Percentiles rank a stretch among this genome's conserved stretches.
phyloP scores from a whole-genome alignment of 1,140 invertebrate species.

The Zaprionus camerounensis region DNA sequence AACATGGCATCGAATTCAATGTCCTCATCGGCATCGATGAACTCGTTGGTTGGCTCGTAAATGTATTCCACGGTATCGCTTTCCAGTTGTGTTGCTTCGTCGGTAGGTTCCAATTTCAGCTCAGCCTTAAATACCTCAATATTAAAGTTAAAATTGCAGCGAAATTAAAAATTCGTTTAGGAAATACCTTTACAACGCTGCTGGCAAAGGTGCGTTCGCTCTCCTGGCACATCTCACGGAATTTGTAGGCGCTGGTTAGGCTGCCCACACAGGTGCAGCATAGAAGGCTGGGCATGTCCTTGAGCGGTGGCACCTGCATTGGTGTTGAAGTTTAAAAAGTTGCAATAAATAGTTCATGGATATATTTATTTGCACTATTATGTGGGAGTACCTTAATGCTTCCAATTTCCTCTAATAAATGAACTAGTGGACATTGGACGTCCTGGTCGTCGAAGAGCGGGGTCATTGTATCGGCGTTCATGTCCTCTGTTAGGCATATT shows the following conservation, averaged over 20 bases:
- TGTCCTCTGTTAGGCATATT: conserved; percentile 75
- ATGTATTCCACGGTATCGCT: conserved; percentile 66
- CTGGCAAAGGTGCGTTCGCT: conserved; percentile 71
- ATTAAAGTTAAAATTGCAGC: background rate
- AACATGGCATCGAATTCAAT: conserved; percentile 68
- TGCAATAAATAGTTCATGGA: background rate
- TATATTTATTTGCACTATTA: background rate
- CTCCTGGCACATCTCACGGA: conserved; percentile 71
- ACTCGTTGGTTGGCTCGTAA: conserved; percentile 70
- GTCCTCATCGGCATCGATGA: conserved; percentile 71
- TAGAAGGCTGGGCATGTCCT: conserved; percentile 76
- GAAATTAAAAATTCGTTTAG: background rate
- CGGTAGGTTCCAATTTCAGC: conserved; percentile 68
- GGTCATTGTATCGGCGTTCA: conserved; percentile 63
- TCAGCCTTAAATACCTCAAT: conserved; percentile 50
- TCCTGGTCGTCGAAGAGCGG: conserved; percentile 69
- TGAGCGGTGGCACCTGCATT: conserved; percentile 64
- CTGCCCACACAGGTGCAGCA: conserved; percentile 63
- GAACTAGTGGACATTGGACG: conserved; percentile 60
- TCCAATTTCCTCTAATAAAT: conserved; percentile 74
- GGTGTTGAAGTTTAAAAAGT: background rate
- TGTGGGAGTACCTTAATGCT: conserved; percentile 63
- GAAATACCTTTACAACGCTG: conserved; percentile 69
- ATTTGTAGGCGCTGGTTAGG: conserved; percentile 65
- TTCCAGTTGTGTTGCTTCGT: conserved; percentile 52